Base-by-base conservation (phyloP, 2,888 invertebrate species). In the Sylvicola cinctus region DNA sequence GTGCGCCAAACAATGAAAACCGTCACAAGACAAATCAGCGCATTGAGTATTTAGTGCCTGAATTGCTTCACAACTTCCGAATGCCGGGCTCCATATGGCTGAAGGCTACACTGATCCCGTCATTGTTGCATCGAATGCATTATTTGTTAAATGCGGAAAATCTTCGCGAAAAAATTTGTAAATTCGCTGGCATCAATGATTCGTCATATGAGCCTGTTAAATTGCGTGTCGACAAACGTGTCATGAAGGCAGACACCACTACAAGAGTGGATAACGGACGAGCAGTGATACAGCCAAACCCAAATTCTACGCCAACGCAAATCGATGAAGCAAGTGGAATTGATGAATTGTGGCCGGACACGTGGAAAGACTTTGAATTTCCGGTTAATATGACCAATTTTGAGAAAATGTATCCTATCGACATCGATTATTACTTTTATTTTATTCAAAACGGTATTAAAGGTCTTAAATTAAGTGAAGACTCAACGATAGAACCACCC, bases 81-180 rank as follows among this genome's bases (percentile, higher is more conserved):
- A 80, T 70, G 49, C 78, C 83, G 0, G 67, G 74, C 13, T 60
- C 74, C 10, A 61, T 90, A 38, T 93, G 90, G 84, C 63, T 80
- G 15, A 88, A 93, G 55, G 76, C 83, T 0, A 69, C 73, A 2
- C 66, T 80, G 35, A 49, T 98, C 36, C 95, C 96, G 0, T 76
- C 81, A 14, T 68, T 91, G 37, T 49, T 95, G 20, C 81, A 87
- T 49, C 70, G 95, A 50, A 17, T 57, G 0, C 39, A 49, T 17
- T 55, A 41, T 17, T 45, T 57, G 39, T 38, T 58, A 10, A 46
- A 52, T 34, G 57, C 58, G 0, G 57, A 58, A 37, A 37, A 44
- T 3, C 16, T 58, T 16, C 51, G 58, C 0, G 56, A 59, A 0
- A 61, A 63, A 2, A 42, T 58, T 2, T 55, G 54, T 38, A 31